Conservation (phyloP, 1,140 invertebrate genomes). For the Fopius arisanus region DNA sequence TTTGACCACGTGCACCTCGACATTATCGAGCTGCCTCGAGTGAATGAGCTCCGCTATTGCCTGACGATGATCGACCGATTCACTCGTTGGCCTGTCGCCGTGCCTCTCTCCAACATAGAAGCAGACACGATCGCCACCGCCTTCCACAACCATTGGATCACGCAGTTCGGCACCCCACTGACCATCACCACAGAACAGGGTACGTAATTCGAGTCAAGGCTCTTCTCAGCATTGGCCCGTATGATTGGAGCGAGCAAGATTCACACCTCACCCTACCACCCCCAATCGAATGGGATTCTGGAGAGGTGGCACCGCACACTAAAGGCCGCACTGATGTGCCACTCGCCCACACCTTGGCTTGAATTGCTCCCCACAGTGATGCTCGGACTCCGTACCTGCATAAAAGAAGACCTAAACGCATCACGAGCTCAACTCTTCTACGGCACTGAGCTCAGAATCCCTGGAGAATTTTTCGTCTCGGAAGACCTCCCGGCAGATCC, state of each 20-base stretch:
- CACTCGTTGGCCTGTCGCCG: neutral
- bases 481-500: conserved; percentile 28
- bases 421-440: conserved; percentile 54
- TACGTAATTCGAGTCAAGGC: conserved; percentile 17
- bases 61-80: conserved; percentile 6
- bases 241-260: conserved; percentile 15
- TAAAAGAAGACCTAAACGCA: conserved; percentile 49
- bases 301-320: conserved; percentile 57
- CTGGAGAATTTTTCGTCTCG: conserved; percentile 40
- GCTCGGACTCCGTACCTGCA: conserved; percentile 49
- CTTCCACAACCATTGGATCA: neutral
- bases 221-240: conserved; percentile 36
- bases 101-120: neutral
- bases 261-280: conserved; percentile 46
- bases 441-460: conserved; percentile 47
- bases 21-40: neutral
- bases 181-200: neutral
- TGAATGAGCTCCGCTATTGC: neutral
- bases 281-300: conserved; percentile 55
- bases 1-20: conserved; percentile 1
- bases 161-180: neutral
- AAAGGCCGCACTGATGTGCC: conserved; percentile 52
- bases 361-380: conserved; percentile 54
- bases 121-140: neutral
- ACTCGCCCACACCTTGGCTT: conserved; percentile 44